Evolutionary conservation across 1,140 invertebrate genomes (phyloP).

Genomic region (Lordiphosa mommai): DNA sequence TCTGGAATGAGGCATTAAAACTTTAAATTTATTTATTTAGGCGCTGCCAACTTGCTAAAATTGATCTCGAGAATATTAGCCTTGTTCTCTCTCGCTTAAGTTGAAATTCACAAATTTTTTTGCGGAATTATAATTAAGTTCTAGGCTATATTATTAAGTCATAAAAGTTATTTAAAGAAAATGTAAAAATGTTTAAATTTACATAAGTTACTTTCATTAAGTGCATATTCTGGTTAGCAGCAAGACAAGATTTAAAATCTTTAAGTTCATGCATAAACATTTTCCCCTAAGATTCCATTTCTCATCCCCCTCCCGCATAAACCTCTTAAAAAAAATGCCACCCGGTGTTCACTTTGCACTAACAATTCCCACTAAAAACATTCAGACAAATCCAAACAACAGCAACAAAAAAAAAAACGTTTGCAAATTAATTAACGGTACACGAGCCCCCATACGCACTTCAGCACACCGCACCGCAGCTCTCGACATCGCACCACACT

Average conservation of each 20-base stretch:
- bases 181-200: too few species aligned
- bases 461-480: not conserved
- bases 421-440: conserved; percentile 78
- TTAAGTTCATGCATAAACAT: not conserved
- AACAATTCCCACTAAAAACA: conserved; percentile 25
- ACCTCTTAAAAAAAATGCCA: conserved; percentile 28
- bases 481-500: conserved; percentile 23
- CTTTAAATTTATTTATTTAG: too few species aligned
- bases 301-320: conserved; percentile 30
- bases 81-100: too few species aligned
- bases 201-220: not conserved
- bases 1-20: too few species aligned
- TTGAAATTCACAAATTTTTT: too few species aligned
- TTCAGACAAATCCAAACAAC: conserved; percentile 23
- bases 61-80: too few species aligned
- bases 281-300: conserved; percentile 4
- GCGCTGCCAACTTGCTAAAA: too few species aligned
- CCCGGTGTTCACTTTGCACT: conserved; percentile 42
- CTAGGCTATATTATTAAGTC: too few species aligned
- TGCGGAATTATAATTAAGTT: too few species aligned
- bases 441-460: conserved; percentile 34
- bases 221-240: too few species aligned
- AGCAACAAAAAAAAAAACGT: conserved; percentile 17
- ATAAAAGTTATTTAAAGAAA: too few species aligned
- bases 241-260: conserved; percentile 6